Base-by-base conservation (phyloP, 2,113 vertebrate species). In the Notechis scutatus region DNA sequence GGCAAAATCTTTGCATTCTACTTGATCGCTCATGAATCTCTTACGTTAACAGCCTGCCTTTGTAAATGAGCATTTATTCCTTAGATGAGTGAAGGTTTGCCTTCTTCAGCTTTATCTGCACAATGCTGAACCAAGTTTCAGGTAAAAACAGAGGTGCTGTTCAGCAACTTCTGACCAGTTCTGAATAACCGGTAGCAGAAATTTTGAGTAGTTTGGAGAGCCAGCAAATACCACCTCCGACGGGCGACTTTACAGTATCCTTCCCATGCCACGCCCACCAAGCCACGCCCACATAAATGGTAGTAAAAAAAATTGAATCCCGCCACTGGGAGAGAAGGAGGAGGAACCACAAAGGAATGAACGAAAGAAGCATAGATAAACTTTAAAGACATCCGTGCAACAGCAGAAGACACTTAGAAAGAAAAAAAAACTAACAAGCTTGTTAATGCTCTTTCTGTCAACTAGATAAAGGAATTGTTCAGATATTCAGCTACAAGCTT, bases 11-110 rank as follows among this genome's bases (percentile, higher is more conserved):
- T 15, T n/a, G 7, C 23, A 47, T 85, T 92, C 91, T 54, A 87
- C 88, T 56, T 90, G 64, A 64, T 47, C 91, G 64, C 12, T 69
- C n/a, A 92, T 86, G 85, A 91, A 39, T 93, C 90, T 3, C 0
- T 90, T 85, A 87, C 15, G 87, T 59, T 94, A 88, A 87, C 91
- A 91, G 93, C 81, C 86, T 92, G 92, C 61, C 57, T 90, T 87
- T 81, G 3, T 39, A 81, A 81, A 81, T 39, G 18, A 81, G 6
- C 2, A 1, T 3, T 81, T 81, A 81, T 39, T 21, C 34, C 18
- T 81, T 81, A 81, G 18, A 81, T 81, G 34, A 8, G 34, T 21
- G 20, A 81, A 21, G 34, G 7, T 81, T 81, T 94, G 88, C 56
- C 18, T 54, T 90, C 45, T 0, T 0, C 45, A 87, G 45, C 64